Evolutionary conservation across 1,140 invertebrate genomes (phyloP).

Genomic region (Psix sp.): DNA sequence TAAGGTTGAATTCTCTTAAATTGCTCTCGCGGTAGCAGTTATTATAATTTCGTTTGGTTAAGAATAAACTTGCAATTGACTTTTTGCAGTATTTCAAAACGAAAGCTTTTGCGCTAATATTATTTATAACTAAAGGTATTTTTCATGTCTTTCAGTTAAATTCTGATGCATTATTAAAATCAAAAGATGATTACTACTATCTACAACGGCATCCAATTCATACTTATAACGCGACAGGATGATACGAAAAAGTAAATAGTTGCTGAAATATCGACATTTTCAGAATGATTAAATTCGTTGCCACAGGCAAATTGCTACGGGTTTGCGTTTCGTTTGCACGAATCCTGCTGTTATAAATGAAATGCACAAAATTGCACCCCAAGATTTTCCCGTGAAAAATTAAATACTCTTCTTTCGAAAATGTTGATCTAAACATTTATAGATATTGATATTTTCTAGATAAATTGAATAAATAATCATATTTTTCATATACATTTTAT

Average conservation of each 20-base stretch:
- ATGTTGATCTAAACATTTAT: background rate
- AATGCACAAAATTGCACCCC: conserved; percentile 13
- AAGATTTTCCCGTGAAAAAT: conserved; percentile 19
- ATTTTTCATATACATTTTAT: no score
- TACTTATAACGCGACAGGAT: conserved; percentile 13
- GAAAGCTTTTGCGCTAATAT: no score
- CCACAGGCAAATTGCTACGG: conserved; percentile 17
- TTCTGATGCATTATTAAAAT: background rate
- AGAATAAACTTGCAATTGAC: no score
- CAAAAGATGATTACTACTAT: background rate
- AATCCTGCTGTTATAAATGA: conserved; percentile 8
- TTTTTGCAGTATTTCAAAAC: no score
- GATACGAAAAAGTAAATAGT: conserved; percentile 10
- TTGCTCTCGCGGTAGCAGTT: no score
- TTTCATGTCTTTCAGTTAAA: background rate
- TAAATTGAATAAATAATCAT: no score
- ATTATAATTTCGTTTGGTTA: no score
- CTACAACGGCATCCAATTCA: conserved; percentile 2
- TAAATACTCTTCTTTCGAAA: conserved; percentile 3
- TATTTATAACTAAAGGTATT: no score
- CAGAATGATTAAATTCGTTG: conserved; percentile 33
- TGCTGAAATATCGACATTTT: conserved; percentile 26
- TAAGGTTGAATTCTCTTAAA: no score
- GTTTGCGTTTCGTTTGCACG: conserved; percentile 19
- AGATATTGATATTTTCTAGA: no score